Conservation (phyloP, 1,140 invertebrate species). For the Drosophila azteca region DNA sequence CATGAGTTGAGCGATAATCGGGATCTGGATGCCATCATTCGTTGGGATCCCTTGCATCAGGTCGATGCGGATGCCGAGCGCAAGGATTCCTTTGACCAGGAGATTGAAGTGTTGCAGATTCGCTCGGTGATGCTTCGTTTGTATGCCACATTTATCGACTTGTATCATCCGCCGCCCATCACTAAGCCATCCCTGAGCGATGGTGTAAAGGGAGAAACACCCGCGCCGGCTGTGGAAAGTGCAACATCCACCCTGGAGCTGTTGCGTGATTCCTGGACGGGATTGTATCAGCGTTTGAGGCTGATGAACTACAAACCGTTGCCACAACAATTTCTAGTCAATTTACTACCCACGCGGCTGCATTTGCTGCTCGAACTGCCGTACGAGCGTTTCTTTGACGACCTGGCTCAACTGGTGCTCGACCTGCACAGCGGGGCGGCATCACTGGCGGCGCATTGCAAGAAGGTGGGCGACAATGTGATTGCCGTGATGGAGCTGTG, state of each 20-base stretch:
- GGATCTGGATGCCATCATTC: slow-evolving; percentile 86
- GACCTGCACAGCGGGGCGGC: slow-evolving; percentile 57
- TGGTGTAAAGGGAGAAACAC: background rate
- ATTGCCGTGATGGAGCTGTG: slow-evolving; percentile 53
- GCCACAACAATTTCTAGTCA: slow-evolving; percentile 83
- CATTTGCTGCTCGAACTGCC: slow-evolving; percentile 71
- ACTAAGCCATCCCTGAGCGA: slow-evolving; percentile 7
- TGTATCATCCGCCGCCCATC: slow-evolving; percentile 57
- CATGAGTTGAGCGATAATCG: slow-evolving; percentile 86
- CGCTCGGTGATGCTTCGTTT: slow-evolving; percentile 70
- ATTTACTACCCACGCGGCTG: slow-evolving; percentile 79
- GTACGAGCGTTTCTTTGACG: slow-evolving; percentile 78
- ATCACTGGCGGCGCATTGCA: slow-evolving; percentile 59
- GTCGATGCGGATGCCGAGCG: slow-evolving; percentile 60
- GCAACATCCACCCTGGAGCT: slow-evolving; percentile 64
- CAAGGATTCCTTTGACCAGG: slow-evolving; percentile 79
- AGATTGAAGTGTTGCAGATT: slow-evolving; percentile 75
- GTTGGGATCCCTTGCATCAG: slow-evolving; percentile 85
- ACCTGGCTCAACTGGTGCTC: slow-evolving; percentile 68
- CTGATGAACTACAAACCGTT: slow-evolving; percentile 74
- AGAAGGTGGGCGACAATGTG: slow-evolving; percentile 67
- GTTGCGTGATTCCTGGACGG: slow-evolving; percentile 71
- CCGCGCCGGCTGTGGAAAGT: background rate
- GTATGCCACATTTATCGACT: slow-evolving; percentile 75
- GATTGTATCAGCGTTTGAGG: slow-evolving; percentile 71